Evolutionary conservation across 2,113 vertebrate genomes (phyloP).

Genomic region (Solea solea): DNA sequence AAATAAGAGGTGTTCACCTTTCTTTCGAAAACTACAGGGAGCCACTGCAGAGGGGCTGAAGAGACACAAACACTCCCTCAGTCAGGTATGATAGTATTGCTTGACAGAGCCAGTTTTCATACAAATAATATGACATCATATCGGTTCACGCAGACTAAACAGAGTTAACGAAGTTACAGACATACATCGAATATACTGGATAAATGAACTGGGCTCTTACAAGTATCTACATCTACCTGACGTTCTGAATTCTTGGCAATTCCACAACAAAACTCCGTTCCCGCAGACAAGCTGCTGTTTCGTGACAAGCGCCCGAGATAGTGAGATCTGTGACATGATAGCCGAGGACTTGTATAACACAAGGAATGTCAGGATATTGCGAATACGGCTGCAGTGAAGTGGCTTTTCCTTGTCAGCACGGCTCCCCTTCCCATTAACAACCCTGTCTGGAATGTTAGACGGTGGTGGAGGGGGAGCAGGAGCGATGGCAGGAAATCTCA

Average conservation of each 20-base stretch:
- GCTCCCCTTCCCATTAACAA: conserved; percentile 43
- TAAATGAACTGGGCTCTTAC: no score
- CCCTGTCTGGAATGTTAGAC: conserved; percentile 54
- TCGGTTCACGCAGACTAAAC: no score
- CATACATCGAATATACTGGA: no score
- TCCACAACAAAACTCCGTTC: neutral
- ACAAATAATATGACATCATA: no score
- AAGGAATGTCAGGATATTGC: conserved; percentile 65
- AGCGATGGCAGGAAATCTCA: neutral
- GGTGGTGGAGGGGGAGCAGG: neutral
- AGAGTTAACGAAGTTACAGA: no score
- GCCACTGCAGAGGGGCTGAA: no score
- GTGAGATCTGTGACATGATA: conserved; percentile 61
- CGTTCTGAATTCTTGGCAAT: neutral
- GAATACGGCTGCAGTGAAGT: conserved; percentile 41
- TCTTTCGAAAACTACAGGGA: no score
- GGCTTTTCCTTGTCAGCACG: conserved; percentile 49
- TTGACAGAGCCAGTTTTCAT: no score
- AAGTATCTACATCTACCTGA: neutral
- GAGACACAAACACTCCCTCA: no score
- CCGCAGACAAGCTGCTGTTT: conserved; percentile 28
- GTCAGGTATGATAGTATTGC: no score
- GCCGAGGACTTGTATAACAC: conserved; percentile 16
- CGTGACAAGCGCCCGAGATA: conserved; percentile 58
- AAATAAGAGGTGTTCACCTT: no score